These are phyloP conservation scores for Clarias magur DNA, from an alignment of 2,113 vertebrate species.

Conservation along the genomic window DNA sequence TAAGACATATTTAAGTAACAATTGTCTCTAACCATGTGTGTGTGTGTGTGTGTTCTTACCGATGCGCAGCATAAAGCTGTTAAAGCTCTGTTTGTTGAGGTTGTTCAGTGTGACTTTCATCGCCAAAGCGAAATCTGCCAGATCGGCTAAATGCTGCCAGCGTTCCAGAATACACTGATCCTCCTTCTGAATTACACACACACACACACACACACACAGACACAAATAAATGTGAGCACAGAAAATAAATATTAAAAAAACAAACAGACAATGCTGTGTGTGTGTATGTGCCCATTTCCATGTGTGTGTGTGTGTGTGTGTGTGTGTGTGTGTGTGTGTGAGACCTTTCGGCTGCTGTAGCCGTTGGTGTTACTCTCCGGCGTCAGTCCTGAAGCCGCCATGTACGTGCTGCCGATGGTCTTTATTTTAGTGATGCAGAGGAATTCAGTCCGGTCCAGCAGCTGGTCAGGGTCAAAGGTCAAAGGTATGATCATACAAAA, in stretches of 20 bases:
- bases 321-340: not conserved
- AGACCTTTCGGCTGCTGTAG: constrained; percentile 76
- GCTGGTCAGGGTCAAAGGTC: constrained; percentile 65
- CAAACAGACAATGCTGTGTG: not conserved
- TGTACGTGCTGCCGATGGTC: constrained; percentile 97
- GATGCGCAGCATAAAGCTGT: constrained; percentile 98
- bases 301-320: not conserved
- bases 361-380: constrained; percentile 75
- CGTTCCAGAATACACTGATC: constrained; percentile 79
- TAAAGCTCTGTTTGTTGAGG: constrained; percentile 98
- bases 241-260: not conserved
- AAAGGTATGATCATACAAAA: not conserved
- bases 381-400: constrained; percentile 93
- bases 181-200: constrained; percentile 68
- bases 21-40: too few relatives aligned
- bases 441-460: constrained; percentile 88
- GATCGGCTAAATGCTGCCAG: constrained; percentile 91
- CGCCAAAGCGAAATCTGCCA: constrained; percentile 92
- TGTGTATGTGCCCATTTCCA: too few relatives aligned
- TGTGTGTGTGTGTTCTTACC: constrained; percentile 65
- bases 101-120: constrained; percentile 95
- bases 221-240: not conserved
- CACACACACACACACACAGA: constrained; percentile 23
- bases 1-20: not conserved
- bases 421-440: constrained; percentile 95